Conservation (phyloP, 1,140 invertebrate species). For the Andricus grossulariae region DNA sequence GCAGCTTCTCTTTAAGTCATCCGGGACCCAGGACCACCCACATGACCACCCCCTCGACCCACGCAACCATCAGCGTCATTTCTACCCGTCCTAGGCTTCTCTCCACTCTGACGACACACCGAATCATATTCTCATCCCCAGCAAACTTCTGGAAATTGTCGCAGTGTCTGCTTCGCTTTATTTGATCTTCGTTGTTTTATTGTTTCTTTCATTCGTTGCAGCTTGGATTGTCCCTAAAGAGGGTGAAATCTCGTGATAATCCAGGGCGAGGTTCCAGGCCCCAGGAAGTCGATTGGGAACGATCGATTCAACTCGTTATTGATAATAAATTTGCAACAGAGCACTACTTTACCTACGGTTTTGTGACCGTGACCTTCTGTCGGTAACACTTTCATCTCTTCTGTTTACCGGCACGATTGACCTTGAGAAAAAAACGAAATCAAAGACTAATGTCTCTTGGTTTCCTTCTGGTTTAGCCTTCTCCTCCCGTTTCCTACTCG, state of each 20-base stretch:
- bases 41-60: constrained; percentile 47
- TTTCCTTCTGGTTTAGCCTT: background rate
- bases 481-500: background rate
- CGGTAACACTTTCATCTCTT: constrained; percentile 46
- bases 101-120: constrained; percentile 32
- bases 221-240: background rate
- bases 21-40: constrained; percentile 57
- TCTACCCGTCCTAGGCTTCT: constrained; percentile 45
- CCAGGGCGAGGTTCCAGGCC: background rate
- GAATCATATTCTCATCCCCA: background rate
- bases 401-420: constrained; percentile 41
- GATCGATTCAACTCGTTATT: constrained; percentile 12
- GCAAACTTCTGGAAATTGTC: background rate
- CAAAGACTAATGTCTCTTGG: background rate
- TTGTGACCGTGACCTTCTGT: constrained; percentile 51
- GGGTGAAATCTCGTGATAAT: background rate
- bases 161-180: background rate
- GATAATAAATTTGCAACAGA: constrained; percentile 26
- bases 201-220: background rate
- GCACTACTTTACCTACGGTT: constrained; percentile 45
- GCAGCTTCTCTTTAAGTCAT: constrained; percentile 75
- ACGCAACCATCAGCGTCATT: constrained; percentile 47
- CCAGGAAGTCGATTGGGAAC: constrained; percentile 12
- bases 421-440: background rate
- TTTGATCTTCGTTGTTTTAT: background rate